phyloP scores from a whole-genome alignment of 2,113 vertebrate species.

The Emydura subglobosa region DNA sequence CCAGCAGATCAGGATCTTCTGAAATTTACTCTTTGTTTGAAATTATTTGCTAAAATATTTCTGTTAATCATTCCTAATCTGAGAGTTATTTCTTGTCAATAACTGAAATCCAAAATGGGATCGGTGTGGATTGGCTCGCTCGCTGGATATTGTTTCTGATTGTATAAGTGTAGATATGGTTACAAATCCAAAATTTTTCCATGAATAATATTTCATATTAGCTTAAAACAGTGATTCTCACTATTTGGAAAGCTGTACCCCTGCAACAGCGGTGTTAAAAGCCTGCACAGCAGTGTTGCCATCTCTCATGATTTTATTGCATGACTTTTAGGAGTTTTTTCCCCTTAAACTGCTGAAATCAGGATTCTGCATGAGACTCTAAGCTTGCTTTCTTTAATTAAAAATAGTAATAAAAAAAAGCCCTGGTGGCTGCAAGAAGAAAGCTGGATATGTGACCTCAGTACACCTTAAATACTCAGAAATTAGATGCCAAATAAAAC shows the following conservation, averaged over 20 bases:
- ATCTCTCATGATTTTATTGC: neutral
- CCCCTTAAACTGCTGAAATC: neutral
- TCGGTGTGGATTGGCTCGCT: neutral
- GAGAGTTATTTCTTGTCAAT: neutral
- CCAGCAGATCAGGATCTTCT: neutral
- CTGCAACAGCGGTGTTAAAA: neutral
- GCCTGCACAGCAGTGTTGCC: neutral
- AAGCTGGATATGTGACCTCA: neutral
- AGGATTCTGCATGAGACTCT: neutral
- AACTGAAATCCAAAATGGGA: neutral
- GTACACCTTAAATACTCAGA: neutral
- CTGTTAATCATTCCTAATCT: neutral
- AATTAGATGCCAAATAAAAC: neutral
- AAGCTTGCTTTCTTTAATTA: neutral
- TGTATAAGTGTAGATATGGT: neutral
- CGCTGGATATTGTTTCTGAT: neutral
- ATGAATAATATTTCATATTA: neutral
- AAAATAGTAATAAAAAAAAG: no score
- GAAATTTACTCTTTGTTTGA: fast-evolving
- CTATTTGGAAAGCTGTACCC: neutral
- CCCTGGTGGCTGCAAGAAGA: no score
- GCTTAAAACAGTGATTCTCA: neutral
- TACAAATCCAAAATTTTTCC: neutral
- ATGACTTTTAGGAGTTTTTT: neutral
- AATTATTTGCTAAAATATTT: neutral